Evolutionary conservation across 2,113 vertebrate species (phyloP), one percentile per base, ranked within the genome.

Genomic region (Halichoerus grypus): DNA sequence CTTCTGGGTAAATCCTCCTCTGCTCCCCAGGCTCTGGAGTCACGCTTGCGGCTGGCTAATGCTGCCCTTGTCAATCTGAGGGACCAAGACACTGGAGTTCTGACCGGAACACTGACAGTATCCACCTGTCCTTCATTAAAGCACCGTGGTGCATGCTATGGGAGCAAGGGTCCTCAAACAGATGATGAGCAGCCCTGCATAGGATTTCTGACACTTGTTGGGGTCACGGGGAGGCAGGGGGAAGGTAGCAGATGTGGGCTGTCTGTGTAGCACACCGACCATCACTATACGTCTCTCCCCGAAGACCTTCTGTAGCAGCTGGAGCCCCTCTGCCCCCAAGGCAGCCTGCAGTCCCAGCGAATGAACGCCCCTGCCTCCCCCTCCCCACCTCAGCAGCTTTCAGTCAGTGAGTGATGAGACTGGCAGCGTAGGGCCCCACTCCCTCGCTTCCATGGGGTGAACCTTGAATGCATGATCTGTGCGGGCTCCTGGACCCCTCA

Each of bases 221-320:
- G 16, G 11, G 12, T 33, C 26, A 7, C 2, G 0, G 7, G 31
- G 12, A 16, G 12, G 1, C 33, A 1, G 46, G 4, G 2, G 33
- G 7, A 21, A 31, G 26, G 24, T 10, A 26, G 28, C 36, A 16
- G 65, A 22, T 18, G 49, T 33, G 7, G 0, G 13, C 63, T 49
- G 22, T 24, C 18, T 36, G 39, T 39, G 13, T 31, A 55, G 67
- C 31, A 6, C 4, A 0, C 2, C 24, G 33, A 42, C 42, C 5
- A 5, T 22, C 36, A 24, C 16, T 15, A 2, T 6, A 3, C 5
- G 1, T 8, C 46, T 24, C 22, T 19, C 4, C 69, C 57, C 55
- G 21, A 57, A 7, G 36, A 46, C 86, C 61, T 67, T 46, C 55
- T 76, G 12, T 26, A 14, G 39, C 16, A 63, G 39, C 59, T 36